Conservation (phyloP, 1,140 invertebrate species). For the Rhizoglyphus robini region DNA sequence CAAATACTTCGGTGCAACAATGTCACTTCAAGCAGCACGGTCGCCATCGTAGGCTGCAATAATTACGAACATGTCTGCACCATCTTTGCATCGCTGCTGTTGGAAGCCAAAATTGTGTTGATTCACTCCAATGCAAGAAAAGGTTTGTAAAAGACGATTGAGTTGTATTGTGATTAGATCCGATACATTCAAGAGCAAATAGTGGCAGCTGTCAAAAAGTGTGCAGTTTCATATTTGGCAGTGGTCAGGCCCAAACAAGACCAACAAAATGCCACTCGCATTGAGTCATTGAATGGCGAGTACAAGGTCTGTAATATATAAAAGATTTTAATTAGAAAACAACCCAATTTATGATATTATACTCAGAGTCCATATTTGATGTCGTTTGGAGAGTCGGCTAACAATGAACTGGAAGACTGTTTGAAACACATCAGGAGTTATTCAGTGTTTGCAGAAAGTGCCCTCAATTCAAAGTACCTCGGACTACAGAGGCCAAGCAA, state of each 20-base stretch:
- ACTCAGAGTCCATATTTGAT: neutral
- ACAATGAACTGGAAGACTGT: neutral
- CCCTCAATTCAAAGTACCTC: neutral
- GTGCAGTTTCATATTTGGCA: neutral
- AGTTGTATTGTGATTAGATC: neutral
- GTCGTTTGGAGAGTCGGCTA: neutral
- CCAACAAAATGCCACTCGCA: neutral
- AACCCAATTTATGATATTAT: neutral
- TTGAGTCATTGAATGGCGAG: neutral
- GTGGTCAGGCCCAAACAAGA: neutral
- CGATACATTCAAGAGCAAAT: neutral
- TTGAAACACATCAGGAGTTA: neutral
- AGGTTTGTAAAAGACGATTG: neutral
- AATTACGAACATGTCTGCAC: slow-evolving; percentile 1
- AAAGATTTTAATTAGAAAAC: neutral
- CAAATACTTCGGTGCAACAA: neutral
- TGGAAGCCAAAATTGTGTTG: neutral
- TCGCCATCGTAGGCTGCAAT: neutral
- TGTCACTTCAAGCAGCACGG: neutral
- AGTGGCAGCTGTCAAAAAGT: neutral
- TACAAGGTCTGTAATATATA: neutral
- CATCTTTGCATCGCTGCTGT: neutral
- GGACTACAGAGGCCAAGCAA: neutral
- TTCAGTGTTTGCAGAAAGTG: neutral
- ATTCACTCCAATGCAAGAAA: neutral